Conservation (phyloP, 2,888 invertebrate genomes). For the Eilema depressum region DNA sequence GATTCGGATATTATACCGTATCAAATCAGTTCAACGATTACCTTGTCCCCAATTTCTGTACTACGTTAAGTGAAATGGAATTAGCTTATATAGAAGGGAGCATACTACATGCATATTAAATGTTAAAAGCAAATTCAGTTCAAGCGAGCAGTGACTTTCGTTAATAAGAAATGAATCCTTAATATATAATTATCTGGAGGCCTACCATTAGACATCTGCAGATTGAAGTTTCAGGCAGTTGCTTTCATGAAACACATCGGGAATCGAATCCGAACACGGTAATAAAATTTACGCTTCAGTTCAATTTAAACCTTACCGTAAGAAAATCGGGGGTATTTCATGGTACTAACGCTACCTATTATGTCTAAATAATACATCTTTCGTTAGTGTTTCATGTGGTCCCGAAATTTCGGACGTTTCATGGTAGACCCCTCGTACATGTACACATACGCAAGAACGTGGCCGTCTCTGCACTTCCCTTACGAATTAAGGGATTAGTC, state of each 20-base stretch:
- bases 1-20: background rate
- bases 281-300: too few species aligned
- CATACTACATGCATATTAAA: background rate
- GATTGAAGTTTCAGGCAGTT: too few species aligned
- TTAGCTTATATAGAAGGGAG: background rate
- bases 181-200: conserved; percentile 11
- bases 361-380: too few species aligned
- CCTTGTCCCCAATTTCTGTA: background rate
- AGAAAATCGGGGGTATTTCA: too few species aligned
- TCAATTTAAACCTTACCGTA: too few species aligned
- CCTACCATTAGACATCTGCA: too few species aligned
- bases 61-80: background rate
- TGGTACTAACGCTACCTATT: too few species aligned
- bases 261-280: too few species aligned
- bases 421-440: background rate
- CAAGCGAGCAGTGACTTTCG: background rate
- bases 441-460: background rate
- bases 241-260: too few species aligned
- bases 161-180: conserved; percentile 6
- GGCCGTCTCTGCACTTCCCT: background rate
- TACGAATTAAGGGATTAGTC: background rate
- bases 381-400: too few species aligned
- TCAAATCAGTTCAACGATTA: background rate
- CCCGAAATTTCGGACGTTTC: background rate
- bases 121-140: background rate